Evolutionary conservation across 2,113 vertebrate species (phyloP).

Genomic region (Origma solitaria): DNA sequence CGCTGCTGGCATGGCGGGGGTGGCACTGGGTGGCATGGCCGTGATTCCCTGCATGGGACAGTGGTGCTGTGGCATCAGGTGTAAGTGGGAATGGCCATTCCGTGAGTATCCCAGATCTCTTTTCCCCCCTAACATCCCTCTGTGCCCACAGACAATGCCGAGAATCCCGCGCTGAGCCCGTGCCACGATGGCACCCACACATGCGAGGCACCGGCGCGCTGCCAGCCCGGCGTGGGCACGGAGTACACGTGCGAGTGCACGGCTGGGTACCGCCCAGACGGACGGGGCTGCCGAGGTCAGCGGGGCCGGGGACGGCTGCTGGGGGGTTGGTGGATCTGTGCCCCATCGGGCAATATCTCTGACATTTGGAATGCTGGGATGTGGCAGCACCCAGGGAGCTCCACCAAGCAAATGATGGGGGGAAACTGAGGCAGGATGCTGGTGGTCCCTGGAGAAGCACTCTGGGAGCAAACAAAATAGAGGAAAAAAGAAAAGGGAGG

Average conservation of each 20-base stretch:
- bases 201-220: conserved; percentile 83
- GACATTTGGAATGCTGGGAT: not conserved
- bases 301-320: accelerated
- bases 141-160: not conserved
- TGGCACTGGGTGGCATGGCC: not conserved
- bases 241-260: conserved; percentile 84
- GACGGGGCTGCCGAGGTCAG: conserved; percentile 85
- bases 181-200: conserved; percentile 83
- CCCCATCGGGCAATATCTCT: not conserved
- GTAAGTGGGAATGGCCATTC: not conserved
- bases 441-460: accelerated
- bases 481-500: not conserved
- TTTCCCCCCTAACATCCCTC: accelerated
- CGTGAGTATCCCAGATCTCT: not conserved
- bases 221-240: conserved; percentile 69
- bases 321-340: accelerated
- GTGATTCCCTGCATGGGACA: accelerated
- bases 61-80: accelerated
- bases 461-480: not conserved
- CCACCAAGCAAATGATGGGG: accelerated
- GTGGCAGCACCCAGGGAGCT: not conserved
- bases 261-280: conserved; percentile 79
- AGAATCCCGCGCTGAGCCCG: conserved; percentile 70
- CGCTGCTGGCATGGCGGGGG: accelerated
- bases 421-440: not conserved